Conservation (phyloP, 1,140 invertebrate genomes). For the Ceratoteleas bidentatus region DNA sequence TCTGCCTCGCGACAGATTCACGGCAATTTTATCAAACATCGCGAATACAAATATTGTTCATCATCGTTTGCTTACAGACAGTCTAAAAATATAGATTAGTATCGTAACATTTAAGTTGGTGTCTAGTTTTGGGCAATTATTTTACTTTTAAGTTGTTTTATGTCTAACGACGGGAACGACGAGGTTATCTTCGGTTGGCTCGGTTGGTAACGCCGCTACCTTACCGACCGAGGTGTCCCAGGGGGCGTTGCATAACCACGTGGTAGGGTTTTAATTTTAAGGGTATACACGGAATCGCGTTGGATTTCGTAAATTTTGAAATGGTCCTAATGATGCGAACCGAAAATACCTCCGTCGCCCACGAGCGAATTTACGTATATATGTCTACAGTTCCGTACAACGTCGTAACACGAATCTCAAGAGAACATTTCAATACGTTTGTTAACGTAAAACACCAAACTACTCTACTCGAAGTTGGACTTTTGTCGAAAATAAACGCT, state of each 20-base stretch:
- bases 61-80: conserved; percentile 33
- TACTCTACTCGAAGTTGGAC: conserved; percentile 34
- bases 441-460: conserved; percentile 49
- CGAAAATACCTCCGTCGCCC: conserved; percentile 6
- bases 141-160: conserved; percentile 44
- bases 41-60: conserved; percentile 41
- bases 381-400: conserved; percentile 20
- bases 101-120: conserved; percentile 64
- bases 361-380: conserved; percentile 21
- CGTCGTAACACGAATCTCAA: conserved; percentile 29
- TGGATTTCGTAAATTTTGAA: too few species aligned
- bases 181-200: conserved; percentile 11
- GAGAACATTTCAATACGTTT: conserved; percentile 22
- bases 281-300: too few species aligned
- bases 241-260: too few species aligned
- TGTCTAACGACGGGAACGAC: conserved; percentile 18
- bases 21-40: conserved; percentile 35
- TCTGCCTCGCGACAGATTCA: conserved; percentile 7
- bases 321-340: too few species aligned
- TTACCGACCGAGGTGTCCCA: neutral
- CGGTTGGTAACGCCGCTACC: neutral
- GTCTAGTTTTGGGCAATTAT: conserved; percentile 63
- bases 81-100: conserved; percentile 62
- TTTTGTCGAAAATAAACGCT: conserved; percentile 27
- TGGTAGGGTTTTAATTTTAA: too few species aligned